phyloP scores from a whole-genome alignment of 2,113 vertebrate genomes.

The Polypterus bichir region DNA sequence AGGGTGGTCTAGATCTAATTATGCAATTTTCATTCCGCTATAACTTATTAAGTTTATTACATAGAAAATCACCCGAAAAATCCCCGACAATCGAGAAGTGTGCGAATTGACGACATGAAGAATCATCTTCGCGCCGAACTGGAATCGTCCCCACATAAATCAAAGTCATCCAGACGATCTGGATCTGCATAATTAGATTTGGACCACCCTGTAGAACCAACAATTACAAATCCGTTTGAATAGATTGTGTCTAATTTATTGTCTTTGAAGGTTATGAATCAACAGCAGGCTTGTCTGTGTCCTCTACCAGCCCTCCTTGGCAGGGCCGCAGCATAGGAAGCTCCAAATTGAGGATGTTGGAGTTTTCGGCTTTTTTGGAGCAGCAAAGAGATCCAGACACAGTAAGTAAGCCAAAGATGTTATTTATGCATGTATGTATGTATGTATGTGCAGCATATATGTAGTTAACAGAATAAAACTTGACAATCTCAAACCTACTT shows the following conservation, averaged over 20 bases:
- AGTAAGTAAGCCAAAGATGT: constrained; percentile 46
- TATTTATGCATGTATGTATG: constrained; percentile 2
- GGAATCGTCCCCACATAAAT: no score
- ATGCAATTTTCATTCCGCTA: no score
- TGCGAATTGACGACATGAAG: no score
- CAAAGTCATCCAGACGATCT: no score
- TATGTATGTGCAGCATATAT: neutral
- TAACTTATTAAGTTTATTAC: no score
- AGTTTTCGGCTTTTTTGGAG: constrained; percentile 89
- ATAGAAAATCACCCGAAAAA: no score
- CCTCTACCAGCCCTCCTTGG: constrained; percentile 67
- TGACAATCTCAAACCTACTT: neutral
- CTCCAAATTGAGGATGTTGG: constrained; percentile 83
- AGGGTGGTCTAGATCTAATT: no score
- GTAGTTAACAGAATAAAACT: neutral
- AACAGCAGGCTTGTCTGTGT: constrained; percentile 57
- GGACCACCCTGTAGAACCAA: no score
- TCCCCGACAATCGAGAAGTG: no score
- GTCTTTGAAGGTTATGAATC: constrained; percentile 66
- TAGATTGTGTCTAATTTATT: neutral
- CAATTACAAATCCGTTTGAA: constrained; percentile 11
- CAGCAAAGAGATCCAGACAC: constrained; percentile 80
- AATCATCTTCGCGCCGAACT: no score
- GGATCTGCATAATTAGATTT: no score
- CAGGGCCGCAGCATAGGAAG: constrained; percentile 81